Conservation (phyloP, 2,888 invertebrate species). For the Hirtodrosophila duncani region DNA sequence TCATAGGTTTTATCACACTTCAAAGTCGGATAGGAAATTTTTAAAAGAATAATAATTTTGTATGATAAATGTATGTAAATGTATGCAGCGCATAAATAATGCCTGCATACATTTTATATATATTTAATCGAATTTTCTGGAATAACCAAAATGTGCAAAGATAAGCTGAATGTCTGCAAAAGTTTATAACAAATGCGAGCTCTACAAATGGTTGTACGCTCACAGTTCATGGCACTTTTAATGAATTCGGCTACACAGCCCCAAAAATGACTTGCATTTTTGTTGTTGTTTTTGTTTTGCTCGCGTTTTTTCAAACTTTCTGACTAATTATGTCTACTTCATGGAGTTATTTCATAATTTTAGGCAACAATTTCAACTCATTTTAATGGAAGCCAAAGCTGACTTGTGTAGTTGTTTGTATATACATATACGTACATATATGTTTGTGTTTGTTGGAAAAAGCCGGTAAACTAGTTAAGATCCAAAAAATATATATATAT, state of each 20-base stretch:
- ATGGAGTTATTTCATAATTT: conserved; percentile 48
- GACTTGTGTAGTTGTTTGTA: background rate
- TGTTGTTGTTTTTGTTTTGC: conserved; percentile 2
- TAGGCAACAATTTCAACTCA: conserved; percentile 31
- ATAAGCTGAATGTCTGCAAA: conserved; percentile 28
- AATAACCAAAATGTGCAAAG: conserved; percentile 9
- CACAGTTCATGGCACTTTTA: conserved; percentile 19
- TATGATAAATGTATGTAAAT: no score
- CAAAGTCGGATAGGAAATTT: no score
- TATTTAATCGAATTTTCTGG: no score
- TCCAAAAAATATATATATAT: background rate
- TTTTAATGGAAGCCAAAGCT: no score
- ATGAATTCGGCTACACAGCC: conserved; percentile 24
- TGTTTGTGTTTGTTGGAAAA: conserved; percentile 7
- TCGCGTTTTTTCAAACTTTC: conserved; percentile 5
- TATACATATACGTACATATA: background rate
- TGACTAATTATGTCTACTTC: conserved; percentile 15
- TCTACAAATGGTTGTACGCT: background rate
- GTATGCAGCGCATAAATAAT: no score
- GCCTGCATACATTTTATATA: no score
- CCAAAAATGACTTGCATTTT: conserved; percentile 23
- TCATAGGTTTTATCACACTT: background rate
- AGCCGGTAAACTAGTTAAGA: conserved; percentile 25
- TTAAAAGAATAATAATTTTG: no score
- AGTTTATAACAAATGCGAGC: background rate